Base-by-base conservation (phyloP, 2,797 vertebrate genomes). In the Clarias laeviceps region DNA sequence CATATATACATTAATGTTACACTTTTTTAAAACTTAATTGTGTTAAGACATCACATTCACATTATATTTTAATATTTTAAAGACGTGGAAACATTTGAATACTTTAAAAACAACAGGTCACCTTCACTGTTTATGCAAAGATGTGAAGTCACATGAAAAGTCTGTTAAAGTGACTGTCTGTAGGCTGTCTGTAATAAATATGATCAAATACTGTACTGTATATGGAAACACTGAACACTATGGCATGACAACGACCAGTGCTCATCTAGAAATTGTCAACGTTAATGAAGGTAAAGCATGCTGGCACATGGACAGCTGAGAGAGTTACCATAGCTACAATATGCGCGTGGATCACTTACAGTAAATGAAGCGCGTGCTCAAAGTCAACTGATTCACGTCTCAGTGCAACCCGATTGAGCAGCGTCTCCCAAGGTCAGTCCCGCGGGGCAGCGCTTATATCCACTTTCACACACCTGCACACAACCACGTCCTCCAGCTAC, bases 321-420 rank as follows among this genome's bases (percentile, higher is more conserved):
- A n/a, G 17, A 56, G 59, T 59, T 57, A 24, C 57, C 65, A 22
- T 3, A 37, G 20, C 27, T 5, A 56, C 50, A 27, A 20, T 59
- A 32, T 57, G 73, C 17, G 73, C 50, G 22, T 59, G 54, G 24
- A 68, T 50, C 77, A 85, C 84, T 73, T 81, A 85, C 84, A 62
- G n/a, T n/a, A n/a, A n/a, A n/a, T 64, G 24, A 72, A 57, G 11
- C 56, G 77, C 37, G 14, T 32, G 66, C 54, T 80, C 34, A 69
- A 77, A 79, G 83, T 24, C 66, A 66, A 56, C n/a, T 14, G 18
- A 27, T 29, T 34, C 14, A 18, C 27, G 66, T 72, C 59, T 57
- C 57, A 64, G 1, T 32, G 50, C 34, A 56, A 24, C 40, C 50
- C 2, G 17, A 72, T 5, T 12, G 22, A 73, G 11, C 70, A 73